Evolutionary conservation across 53 echinoderm and acorn worm species (phyloP).

Genomic region (Patiria pectinifera): DNA sequence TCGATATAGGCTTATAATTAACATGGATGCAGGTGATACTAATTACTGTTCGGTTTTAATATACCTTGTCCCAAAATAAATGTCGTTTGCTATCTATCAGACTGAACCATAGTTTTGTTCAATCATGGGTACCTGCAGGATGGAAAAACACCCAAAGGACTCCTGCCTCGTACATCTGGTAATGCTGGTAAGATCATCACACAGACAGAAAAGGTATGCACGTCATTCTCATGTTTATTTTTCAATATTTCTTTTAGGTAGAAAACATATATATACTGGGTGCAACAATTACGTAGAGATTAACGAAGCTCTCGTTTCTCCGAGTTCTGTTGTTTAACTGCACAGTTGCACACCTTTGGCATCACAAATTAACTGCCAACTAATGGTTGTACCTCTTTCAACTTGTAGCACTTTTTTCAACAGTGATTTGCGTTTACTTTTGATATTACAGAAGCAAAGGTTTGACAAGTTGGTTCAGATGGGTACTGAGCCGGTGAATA

Average conservation of each 20-base stretch:
- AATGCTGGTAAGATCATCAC: slow-evolving; percentile 52
- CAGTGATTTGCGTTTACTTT: not conserved
- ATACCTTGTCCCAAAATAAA: no score
- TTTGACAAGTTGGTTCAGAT: slow-evolving; percentile 63
- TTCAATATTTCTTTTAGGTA: no score
- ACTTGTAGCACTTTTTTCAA: not conserved
- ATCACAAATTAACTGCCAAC: no score
- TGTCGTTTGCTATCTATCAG: not conserved
- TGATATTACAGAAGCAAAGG: slow-evolving; percentile 53
- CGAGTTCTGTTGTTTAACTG: no score
- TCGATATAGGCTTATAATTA: no score
- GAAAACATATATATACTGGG: no score
- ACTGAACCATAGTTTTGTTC: not conserved
- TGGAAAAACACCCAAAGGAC: slow-evolving; percentile 12
- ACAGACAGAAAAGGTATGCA: slow-evolving; percentile 54
- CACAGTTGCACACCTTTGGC: no score
- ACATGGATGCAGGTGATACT: no score
- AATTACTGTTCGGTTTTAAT: no score
- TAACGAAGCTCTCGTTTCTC: no score
- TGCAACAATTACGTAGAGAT: no score
- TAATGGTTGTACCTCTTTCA: not conserved
- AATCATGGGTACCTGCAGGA: not conserved
- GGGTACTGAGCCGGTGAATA: slow-evolving; percentile 60
- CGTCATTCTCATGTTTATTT: no score
- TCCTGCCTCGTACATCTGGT: slow-evolving; percentile 44